Conservation (phyloP, 2,797 vertebrate species). For the Tauraco hartlaubi region DNA sequence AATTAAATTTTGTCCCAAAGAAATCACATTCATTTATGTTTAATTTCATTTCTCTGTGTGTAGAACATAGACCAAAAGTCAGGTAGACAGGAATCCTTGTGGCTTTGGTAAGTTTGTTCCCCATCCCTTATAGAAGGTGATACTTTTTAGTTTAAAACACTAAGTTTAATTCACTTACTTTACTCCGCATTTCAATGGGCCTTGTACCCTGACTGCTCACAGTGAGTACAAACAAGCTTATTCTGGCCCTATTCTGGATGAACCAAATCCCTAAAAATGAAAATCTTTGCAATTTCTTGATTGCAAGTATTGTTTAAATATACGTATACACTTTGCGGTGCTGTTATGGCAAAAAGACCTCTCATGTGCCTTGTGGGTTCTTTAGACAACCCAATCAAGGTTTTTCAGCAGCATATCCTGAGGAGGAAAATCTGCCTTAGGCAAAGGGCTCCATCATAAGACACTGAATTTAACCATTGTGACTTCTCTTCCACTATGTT, state of each 20-base stretch:
- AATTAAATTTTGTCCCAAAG: slow-evolving; percentile 41
- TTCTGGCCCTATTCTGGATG: neutral
- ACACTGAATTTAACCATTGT: neutral
- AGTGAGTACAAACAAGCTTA: neutral
- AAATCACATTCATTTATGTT: slow-evolving; percentile 35
- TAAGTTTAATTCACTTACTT: neutral
- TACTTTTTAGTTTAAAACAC: neutral
- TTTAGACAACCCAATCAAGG: neutral
- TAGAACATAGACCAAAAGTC: neutral
- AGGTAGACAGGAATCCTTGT: neutral
- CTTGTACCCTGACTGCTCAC: neutral
- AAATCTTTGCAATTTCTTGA: neutral
- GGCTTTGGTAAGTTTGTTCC: neutral
- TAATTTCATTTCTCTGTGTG: neutral
- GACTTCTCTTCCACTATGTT: neutral
- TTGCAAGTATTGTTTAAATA: neutral
- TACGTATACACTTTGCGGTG: neutral
- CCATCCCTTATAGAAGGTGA: neutral
- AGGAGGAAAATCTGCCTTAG: neutral
- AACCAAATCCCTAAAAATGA: neutral
- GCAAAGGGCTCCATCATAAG: neutral
- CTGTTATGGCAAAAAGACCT: neutral
- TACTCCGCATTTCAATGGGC: neutral
- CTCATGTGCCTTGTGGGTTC: neutral
- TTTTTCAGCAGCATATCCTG: neutral